A percentile compares a stretch with the other conserved stretches of the same genome.
phyloP scores from a whole-genome alignment of 1,140 invertebrate genomes.

The Whitmania pigra region DNA sequence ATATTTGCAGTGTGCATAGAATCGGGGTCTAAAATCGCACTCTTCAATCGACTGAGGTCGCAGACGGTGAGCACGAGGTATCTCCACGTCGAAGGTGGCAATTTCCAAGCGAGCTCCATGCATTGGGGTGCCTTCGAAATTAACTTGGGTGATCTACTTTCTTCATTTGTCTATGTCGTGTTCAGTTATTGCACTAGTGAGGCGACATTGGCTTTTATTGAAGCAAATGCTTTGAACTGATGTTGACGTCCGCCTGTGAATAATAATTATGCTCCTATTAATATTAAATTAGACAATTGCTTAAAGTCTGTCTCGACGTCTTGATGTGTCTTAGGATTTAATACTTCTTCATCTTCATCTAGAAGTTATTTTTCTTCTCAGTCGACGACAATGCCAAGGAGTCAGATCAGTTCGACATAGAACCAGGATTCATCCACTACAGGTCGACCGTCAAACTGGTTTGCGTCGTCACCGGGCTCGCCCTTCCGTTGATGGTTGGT shows the following conservation, averaged over 20 bases:
- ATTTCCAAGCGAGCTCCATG: conserved; percentile 96
- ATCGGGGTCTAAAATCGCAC: conserved; percentile 95
- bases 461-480: conserved; percentile 98
- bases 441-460: conserved; percentile 94
- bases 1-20: conserved; percentile 72
- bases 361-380: conserved; percentile 31
- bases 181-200: too few relatives aligned
- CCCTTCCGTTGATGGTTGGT: conserved; percentile 67
- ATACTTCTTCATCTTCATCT: too few relatives aligned
- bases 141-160: conserved; percentile 58
- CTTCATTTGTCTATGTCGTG: too few relatives aligned
- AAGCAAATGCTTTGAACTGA: too few relatives aligned
- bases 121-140: conserved; percentile 99
- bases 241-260: too few relatives aligned
- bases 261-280: too few relatives aligned
- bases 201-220: too few relatives aligned
- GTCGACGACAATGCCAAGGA: conserved; percentile 94
- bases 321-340: too few relatives aligned
- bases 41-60: conserved; percentile 92
- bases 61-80: conserved; percentile 98
- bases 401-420: conserved; percentile 87
- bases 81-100: conserved; percentile 96
- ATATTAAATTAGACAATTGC: too few relatives aligned
- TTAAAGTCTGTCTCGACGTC: too few relatives aligned
- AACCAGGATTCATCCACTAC: conserved; percentile 97